These are phyloP conservation scores for Limnephilus lunatus DNA, from an alignment of 2,888 invertebrate species.

Conservation along the genomic window DNA sequence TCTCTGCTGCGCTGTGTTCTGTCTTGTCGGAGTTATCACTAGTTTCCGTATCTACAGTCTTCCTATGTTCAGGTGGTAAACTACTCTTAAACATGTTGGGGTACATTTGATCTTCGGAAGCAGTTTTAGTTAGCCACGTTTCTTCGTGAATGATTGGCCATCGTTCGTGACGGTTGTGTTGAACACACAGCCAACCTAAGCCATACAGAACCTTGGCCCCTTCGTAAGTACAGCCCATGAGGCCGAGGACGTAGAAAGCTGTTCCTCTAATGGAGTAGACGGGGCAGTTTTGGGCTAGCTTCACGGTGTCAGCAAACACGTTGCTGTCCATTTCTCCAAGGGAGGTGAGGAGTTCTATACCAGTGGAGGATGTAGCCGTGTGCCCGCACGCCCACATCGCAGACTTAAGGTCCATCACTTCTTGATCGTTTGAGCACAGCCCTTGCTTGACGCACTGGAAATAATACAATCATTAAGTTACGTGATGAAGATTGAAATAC, in stretches of 20 bases:
- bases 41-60: conserved; percentile 72
- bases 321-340: conserved; percentile 74
- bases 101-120: conserved; percentile 72
- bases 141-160: conserved; percentile 87
- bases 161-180: conserved; percentile 86
- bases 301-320: conserved; percentile 75
- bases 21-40: conserved; percentile 76
- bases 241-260: conserved; percentile 91
- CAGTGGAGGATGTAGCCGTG: conserved; percentile 86
- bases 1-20: conserved; percentile 74
- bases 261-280: conserved; percentile 94
- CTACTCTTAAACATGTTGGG: conserved; percentile 72
- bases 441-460: conserved; percentile 70
- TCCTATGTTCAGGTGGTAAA: conserved; percentile 69
- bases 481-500: not conserved
- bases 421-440: conserved; percentile 81
- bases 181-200: conserved; percentile 83
- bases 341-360: conserved; percentile 84
- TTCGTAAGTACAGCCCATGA: conserved; percentile 88
- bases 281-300: conserved; percentile 86
- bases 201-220: conserved; percentile 87
- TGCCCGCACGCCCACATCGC: conserved; percentile 94
- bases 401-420: conserved; percentile 88
- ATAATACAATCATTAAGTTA: not conserved
- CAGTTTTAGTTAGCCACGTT: conserved; percentile 75